Percentiles rank a stretch among this genome's conserved stretches.
Conservation (phyloP, 1,140 invertebrate species). For the Ostrea edulis region DNA sequence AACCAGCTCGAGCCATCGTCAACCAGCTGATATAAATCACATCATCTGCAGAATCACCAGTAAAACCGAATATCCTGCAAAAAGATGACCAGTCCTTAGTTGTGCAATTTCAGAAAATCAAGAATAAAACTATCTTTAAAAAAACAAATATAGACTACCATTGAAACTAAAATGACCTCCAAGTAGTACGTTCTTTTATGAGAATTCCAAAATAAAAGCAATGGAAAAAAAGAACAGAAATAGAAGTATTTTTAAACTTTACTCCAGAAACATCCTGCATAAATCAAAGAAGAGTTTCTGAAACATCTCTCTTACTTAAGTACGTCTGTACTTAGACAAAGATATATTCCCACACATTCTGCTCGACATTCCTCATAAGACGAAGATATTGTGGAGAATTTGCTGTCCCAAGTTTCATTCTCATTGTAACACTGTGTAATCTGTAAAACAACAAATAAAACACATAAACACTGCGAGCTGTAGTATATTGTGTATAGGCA, state of each 20-base stretch:
- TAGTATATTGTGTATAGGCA: too few species aligned
- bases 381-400: constrained; percentile 92
- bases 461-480: too few species aligned
- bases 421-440: constrained; percentile 81
- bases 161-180: too few species aligned
- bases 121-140: too few species aligned
- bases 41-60: constrained; percentile 87
- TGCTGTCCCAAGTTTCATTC: constrained; percentile 94
- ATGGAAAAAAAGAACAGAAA: not conserved
- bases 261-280: too few species aligned
- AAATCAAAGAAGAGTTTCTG: too few species aligned
- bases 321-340: constrained; percentile 88
- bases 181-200: too few species aligned
- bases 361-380: constrained; percentile 97
- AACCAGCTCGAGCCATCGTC: constrained; percentile 90
- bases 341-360: constrained; percentile 94
- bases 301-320: constrained; percentile 83
- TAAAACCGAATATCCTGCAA: constrained; percentile 91
- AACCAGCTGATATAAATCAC: constrained; percentile 96
- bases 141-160: too few species aligned
- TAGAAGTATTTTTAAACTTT: not conserved
- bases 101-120: not conserved
- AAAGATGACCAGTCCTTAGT: constrained; percentile 1
- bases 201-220: too few species aligned
- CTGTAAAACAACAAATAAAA: constrained; percentile 55